Evolutionary conservation across 2,888 invertebrate species (phyloP).

Genomic region (Tiliacea citrago): DNA sequence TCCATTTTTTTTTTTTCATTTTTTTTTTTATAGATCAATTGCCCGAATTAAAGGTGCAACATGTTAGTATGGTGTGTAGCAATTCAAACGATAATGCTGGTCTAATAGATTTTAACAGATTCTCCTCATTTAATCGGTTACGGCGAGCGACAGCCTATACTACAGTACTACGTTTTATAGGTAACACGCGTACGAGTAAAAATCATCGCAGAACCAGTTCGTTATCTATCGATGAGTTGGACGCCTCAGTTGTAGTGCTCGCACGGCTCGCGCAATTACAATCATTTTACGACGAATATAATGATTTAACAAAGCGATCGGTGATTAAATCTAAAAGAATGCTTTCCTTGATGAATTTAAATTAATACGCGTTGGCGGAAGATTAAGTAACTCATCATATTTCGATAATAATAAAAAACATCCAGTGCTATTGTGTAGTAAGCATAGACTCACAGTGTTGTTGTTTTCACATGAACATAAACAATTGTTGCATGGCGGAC

Average conservation of each 20-base stretch:
- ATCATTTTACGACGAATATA: no score
- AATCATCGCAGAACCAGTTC: neutral
- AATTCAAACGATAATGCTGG: no score
- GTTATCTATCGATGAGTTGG: neutral
- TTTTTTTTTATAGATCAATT: no score
- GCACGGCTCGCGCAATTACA: no score
- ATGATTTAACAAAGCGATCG: no score
- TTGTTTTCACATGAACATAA: no score
- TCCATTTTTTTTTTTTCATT: no score
- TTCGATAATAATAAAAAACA: neutral
- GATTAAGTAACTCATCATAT: neutral
- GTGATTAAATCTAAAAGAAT: neutral
- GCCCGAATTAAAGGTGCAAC: no score
- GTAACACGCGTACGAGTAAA: neutral
- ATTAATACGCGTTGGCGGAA: constrained; percentile 3
- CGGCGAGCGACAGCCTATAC: constrained; percentile 1
- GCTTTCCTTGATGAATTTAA: neutral
- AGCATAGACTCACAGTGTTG: neutral
- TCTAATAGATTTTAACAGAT: neutral
- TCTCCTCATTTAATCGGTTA: constrained; percentile 3
- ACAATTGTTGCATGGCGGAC: no score
- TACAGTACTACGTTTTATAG: constrained; percentile 2
- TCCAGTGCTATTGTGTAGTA: no score
- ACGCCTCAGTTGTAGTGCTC: no score
- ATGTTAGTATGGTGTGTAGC: no score